Evolutionary conservation across 92 coral and sea anemone genomes (phyloP).

Genomic region (Micromussa lordhowensis): DNA sequence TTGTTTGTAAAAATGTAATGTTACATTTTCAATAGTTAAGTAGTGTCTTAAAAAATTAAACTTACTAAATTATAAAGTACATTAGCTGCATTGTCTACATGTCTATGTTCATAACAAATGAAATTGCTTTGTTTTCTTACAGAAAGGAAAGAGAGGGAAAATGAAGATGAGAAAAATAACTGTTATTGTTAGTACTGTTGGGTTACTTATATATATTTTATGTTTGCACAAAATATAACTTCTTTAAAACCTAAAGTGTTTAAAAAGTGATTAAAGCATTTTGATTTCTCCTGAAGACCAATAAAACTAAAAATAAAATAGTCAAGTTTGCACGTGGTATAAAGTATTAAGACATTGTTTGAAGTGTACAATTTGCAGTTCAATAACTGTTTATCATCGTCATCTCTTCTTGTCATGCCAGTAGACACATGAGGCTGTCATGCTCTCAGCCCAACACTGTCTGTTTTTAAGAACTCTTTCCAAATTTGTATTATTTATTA

Average conservation of each 20-base stretch:
- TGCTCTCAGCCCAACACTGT: no score
- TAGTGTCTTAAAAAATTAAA: not conserved
- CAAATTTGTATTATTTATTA: no score
- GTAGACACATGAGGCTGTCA: no score
- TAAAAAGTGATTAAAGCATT: not conserved
- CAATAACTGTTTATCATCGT: no score
- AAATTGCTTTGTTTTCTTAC: conserved; percentile 35
- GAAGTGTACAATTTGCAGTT: no score
- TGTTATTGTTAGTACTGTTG: conserved; percentile 54
- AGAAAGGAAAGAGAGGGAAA: conserved; percentile 51
- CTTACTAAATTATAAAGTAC: not conserved
- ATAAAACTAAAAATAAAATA: no score
- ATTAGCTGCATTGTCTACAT: not conserved
- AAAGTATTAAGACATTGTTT: no score
- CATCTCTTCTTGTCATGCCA: no score
- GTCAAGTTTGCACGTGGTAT: no score
- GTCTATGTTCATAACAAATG: not conserved
- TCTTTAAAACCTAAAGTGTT: not conserved
- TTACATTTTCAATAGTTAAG: no score
- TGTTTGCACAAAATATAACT: not conserved
- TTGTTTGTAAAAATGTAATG: no score
- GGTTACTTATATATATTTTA: not conserved
- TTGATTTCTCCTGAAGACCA: not conserved
- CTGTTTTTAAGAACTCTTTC: no score
- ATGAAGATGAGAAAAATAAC: conserved; percentile 37